Conservation (phyloP, 1,140 invertebrate genomes). For the Samia ricini region DNA sequence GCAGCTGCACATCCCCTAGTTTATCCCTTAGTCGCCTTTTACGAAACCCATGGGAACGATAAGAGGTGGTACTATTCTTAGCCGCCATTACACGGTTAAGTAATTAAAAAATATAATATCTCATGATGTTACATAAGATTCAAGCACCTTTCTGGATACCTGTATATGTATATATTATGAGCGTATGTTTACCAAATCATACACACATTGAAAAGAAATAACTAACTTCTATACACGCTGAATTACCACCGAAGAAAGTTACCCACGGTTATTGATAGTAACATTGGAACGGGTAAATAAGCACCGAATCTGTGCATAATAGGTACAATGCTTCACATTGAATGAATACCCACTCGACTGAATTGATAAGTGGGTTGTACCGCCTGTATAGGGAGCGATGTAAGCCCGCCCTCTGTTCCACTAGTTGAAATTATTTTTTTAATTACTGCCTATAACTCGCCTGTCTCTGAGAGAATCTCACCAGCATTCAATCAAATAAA, state of each 20-base stretch:
- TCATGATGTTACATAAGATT: too few species aligned
- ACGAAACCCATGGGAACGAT: too few species aligned
- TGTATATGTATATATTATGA: too few species aligned
- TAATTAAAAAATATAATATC: too few species aligned
- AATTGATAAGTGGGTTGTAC: conserved; percentile 75
- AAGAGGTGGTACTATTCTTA: too few species aligned
- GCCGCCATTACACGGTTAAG: too few species aligned
- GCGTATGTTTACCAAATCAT: too few species aligned
- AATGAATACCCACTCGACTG: conserved; percentile 74
- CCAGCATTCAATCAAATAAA: background rate
- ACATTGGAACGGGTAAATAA: conserved; percentile 47
- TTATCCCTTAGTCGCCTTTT: too few species aligned
- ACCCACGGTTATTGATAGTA: background rate
- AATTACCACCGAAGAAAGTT: background rate
- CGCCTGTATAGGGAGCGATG: conserved; percentile 49
- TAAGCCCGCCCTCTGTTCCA: conserved; percentile 33
- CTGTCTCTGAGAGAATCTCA: conserved; percentile 15
- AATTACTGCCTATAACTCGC: conserved; percentile 20
- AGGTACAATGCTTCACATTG: conserved; percentile 72
- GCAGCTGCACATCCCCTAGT: too few species aligned
- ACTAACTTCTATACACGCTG: background rate
- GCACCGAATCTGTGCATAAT: conserved; percentile 67
- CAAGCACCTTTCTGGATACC: too few species aligned
- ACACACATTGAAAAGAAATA: too few species aligned
- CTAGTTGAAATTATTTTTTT: background rate